A percentile compares a stretch with the other conserved stretches of the same genome.
Evolutionary conservation across 2,113 vertebrate species (phyloP).

Genomic region (Castor canadensis): DNA sequence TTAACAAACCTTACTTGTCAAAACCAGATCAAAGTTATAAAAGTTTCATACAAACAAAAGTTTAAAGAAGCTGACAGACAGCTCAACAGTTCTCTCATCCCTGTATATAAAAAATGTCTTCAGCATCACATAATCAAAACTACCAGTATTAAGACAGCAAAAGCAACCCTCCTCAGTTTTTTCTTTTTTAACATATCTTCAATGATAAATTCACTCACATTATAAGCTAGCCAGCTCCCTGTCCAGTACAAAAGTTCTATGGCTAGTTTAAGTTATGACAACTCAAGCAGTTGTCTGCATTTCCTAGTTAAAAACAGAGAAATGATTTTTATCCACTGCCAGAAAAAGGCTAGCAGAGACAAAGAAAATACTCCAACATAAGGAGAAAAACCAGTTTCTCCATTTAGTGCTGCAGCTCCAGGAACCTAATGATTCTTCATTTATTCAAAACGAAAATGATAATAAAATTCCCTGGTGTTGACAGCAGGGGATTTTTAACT

Average conservation of each 20-base stretch:
- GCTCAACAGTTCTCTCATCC: slow-evolving; percentile 21
- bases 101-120: not conserved
- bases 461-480: slow-evolving; percentile 63
- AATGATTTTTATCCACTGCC: slow-evolving; percentile 60
- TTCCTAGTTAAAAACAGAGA: slow-evolving; percentile 59
- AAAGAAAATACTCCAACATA: slow-evolving; percentile 55
- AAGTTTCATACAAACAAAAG: slow-evolving; percentile 36
- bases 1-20: slow-evolving; percentile 50
- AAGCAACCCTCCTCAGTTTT: not conserved
- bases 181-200: slow-evolving; percentile 24
- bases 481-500: slow-evolving; percentile 65
- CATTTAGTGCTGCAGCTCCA: slow-evolving; percentile 41
- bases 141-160: slow-evolving; percentile 19
- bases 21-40: slow-evolving; percentile 48
- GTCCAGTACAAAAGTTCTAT: slow-evolving; percentile 15
- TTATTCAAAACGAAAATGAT: slow-evolving; percentile 65
- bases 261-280: slow-evolving; percentile 43
- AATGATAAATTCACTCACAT: slow-evolving; percentile 12
- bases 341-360: slow-evolving; percentile 56
- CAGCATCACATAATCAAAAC: not conserved
- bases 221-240: slow-evolving; percentile 29
- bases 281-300: slow-evolving; percentile 60
- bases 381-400: slow-evolving; percentile 51
- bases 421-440: slow-evolving; percentile 61
- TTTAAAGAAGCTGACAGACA: slow-evolving; percentile 50